These are phyloP conservation scores for Hemicentrotus pulcherrimus DNA, from an alignment of 35 echinoderm and acorn worm species.

Conservation along the genomic window DNA sequence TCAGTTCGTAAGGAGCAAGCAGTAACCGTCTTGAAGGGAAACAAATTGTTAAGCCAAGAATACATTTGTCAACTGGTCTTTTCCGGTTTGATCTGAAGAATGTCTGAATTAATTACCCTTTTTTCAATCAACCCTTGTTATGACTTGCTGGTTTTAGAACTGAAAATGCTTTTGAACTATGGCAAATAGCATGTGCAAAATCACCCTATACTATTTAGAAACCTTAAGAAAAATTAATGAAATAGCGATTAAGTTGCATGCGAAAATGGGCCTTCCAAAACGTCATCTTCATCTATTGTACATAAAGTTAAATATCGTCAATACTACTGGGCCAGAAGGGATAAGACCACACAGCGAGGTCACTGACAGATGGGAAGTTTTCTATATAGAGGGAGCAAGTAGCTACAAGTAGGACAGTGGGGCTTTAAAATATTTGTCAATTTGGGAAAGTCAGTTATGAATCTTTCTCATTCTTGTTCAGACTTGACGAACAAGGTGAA, in stretches of 20 bases:
- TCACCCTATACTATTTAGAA: not conserved
- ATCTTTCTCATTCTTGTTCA: not conserved
- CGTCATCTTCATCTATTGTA: not conserved
- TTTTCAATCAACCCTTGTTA: not conserved
- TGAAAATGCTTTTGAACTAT: not conserved
- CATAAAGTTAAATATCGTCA: too few species aligned
- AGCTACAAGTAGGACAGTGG: too few species aligned
- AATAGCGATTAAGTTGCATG: not conserved
- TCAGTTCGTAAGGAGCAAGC: not conserved
- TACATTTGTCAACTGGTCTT: not conserved
- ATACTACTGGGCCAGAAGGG: too few species aligned
- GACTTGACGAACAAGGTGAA: slow-evolving; percentile 67
- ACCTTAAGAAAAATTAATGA: not conserved
- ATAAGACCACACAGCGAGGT: too few species aligned
- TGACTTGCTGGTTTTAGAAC: not conserved
- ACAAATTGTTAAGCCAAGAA: not conserved
- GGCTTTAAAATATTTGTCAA: not conserved
- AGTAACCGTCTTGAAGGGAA: not conserved
- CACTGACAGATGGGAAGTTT: too few species aligned
- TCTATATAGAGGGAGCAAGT: too few species aligned
- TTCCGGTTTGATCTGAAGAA: not conserved
- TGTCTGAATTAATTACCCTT: not conserved
- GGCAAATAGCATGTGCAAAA: not conserved
- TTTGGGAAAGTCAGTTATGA: not conserved
- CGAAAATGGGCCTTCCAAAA: not conserved